phyloP scores from a whole-genome alignment of 2,797 vertebrate genomes.

The Miichthys miiuy region DNA sequence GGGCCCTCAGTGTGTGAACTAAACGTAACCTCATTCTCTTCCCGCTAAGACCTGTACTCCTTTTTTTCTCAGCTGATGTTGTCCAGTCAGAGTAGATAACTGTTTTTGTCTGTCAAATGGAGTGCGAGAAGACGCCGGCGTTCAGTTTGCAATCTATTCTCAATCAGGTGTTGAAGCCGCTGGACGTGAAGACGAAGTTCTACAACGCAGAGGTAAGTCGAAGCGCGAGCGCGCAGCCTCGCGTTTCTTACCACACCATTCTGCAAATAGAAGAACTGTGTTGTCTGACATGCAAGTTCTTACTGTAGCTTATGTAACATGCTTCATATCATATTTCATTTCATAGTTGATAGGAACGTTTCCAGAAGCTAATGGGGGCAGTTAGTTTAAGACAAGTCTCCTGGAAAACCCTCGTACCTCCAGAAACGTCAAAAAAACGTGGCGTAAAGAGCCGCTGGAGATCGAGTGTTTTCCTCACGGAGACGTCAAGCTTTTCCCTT shows the following conservation, averaged over 20 bases:
- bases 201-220: conserved; percentile 97
- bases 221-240: background rate
- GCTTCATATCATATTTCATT: conserved; percentile 65
- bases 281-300: conserved; percentile 29
- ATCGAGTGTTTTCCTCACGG: conserved; percentile 52
- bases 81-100: background rate
- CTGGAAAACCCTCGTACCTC: conserved; percentile 60
- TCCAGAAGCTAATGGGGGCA: conserved; percentile 45
- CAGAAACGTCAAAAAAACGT: background rate
- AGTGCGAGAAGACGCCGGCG: conserved; percentile 66
- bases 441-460: conserved; percentile 20
- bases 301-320: conserved; percentile 30
- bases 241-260: conserved; percentile 12
- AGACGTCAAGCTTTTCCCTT: conserved; percentile 34
- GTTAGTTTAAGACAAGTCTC: conserved; percentile 42
- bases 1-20: conserved; percentile 14
- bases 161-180: conserved; percentile 96
- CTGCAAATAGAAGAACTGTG: conserved; percentile 41
- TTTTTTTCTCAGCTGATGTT: background rate
- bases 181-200: conserved; percentile 99
- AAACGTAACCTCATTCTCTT: background rate
- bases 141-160: conserved; percentile 88
- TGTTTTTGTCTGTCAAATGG: conserved; percentile 46
- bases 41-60: background rate
- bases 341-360: conserved; percentile 37